Base-by-base conservation (phyloP, 2,888 invertebrate genomes). In the Dyspetes luteomarginatus region DNA sequence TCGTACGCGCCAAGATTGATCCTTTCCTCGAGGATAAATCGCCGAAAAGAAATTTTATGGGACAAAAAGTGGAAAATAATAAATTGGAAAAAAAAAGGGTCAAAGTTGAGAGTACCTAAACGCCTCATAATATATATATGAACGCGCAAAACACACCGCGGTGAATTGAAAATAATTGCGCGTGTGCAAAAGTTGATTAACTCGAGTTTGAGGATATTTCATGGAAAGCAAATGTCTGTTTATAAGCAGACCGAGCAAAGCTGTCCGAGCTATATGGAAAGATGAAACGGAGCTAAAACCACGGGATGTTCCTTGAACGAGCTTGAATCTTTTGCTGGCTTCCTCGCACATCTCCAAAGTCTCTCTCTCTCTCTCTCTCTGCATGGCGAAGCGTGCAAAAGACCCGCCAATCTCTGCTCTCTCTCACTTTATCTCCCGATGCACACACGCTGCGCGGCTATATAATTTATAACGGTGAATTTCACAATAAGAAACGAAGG, bases 401-500 rank as follows among this genome's bases (percentile, higher is more conserved):
- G 62, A 41, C 19, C 28, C 19, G 55, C 12, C 22, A 60, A 24
- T 50, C 22, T 43, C 43, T 30, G 55, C 56, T 55, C 48, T 77
- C 60, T 56, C 50, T 12, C 41, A n/a, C 45, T 28, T 17, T 36
- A 22, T 48, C 30, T 17, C 45, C n/a, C n/a, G n/a, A n/a, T 19
- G 71, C 30, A 71, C 48, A 64, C 56, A 71, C 22, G 52, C 36
- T 17, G 64, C 36, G 60, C 15, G 41, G 62, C 30, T 84, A n/a
- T n/a, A 81, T 87, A 88, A 88, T 87, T 88, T 88, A 88, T 87
- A 88, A 87, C 88, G 78, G 82, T 81, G 80, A 81, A 84, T 87
- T 88, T 88, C 87, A 86, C 89, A 89, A 88, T 88, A 89, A 90
- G 88, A 89, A 87, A 88, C 88, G 86, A 80, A 86, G 83, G 86